phyloP scores from a whole-genome alignment of 2,888 invertebrate genomes.

The Iselma pallidipennis region DNA sequence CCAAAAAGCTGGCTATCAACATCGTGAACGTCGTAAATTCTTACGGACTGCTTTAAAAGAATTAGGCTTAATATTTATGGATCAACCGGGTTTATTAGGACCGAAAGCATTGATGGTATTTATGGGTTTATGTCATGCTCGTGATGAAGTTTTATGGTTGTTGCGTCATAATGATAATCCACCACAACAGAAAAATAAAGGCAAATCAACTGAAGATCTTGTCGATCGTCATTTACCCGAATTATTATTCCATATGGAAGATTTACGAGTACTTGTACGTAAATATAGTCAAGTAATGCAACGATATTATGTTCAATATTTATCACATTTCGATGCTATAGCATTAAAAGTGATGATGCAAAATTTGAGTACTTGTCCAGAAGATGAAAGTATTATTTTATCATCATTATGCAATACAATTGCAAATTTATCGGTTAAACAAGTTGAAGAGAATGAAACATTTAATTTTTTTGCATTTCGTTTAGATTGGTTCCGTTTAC shows the following conservation, averaged over 20 bases:
- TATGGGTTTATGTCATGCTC: slow-evolving; percentile 92
- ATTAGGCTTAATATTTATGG: slow-evolving; percentile 90
- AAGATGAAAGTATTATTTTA: slow-evolving; percentile 93
- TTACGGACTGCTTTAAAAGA: slow-evolving; percentile 94
- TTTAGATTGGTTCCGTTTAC: slow-evolving; percentile 93
- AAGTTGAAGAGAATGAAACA: slow-evolving; percentile 94
- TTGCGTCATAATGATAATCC: slow-evolving; percentile 96
- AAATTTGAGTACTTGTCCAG: slow-evolving; percentile 81
- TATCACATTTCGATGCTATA: slow-evolving; percentile 94
- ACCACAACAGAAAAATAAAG: slow-evolving; percentile 81
- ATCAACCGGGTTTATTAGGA: slow-evolving; percentile 96
- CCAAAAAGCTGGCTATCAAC: slow-evolving; percentile 88
- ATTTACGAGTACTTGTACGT: slow-evolving; percentile 88
- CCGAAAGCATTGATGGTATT: slow-evolving; percentile 97
- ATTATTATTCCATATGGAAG: slow-evolving; percentile 97
- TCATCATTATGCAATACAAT: slow-evolving; percentile 91
- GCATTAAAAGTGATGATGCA: slow-evolving; percentile 83
- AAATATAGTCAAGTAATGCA: slow-evolving; percentile 83
- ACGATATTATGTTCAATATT: slow-evolving; percentile 95
- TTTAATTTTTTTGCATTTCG: slow-evolving; percentile 96
- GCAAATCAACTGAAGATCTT: slow-evolving; percentile 85
- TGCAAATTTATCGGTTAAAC: slow-evolving; percentile 83
- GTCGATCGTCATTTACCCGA: slow-evolving; percentile 97
- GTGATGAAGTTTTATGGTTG: slow-evolving; percentile 98
- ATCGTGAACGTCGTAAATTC: slow-evolving; percentile 95